Evolutionary conservation across 2,797 vertebrate species (phyloP).

Genomic region (Eospalax fontanierii): DNA sequence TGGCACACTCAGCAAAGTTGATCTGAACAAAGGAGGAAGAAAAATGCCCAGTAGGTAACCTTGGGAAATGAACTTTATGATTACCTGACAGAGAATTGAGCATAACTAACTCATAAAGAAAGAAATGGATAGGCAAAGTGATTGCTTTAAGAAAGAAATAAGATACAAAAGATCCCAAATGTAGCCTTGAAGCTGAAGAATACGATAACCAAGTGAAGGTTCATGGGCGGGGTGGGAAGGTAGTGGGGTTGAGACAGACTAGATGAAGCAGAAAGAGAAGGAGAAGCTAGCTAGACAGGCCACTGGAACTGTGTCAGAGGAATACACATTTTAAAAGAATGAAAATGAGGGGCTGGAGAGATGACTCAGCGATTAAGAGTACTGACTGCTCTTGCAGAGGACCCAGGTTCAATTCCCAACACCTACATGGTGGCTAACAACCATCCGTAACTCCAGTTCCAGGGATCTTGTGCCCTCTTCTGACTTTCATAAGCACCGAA

Average conservation of each 20-base stretch:
- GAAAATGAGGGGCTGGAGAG: too few relatives aligned
- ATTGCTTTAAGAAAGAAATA: background rate
- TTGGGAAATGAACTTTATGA: background rate
- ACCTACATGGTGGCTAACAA: too few relatives aligned
- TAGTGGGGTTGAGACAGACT: background rate
- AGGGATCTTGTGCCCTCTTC: too few relatives aligned
- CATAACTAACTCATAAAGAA: background rate
- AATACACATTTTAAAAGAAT: too few relatives aligned
- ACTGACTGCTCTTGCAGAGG: too few relatives aligned
- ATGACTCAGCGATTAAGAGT: too few relatives aligned
- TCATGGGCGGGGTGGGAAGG: too few relatives aligned
- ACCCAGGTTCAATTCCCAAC: too few relatives aligned
- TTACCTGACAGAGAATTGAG: background rate
- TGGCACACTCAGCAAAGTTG: background rate
- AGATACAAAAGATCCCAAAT: background rate
- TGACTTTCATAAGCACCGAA: too few relatives aligned
- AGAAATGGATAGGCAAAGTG: background rate
- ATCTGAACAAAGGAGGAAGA: background rate
- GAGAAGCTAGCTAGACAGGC: background rate
- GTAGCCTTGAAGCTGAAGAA: background rate
- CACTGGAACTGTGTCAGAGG: background rate
- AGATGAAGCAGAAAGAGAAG: background rate
- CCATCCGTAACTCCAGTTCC: too few relatives aligned
- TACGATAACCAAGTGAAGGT: background rate
- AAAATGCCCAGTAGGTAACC: background rate